These are phyloP conservation scores for Temnopleurus reevesii DNA, from an alignment of 53 echinoderm and acorn worm genomes.

Conservation along the genomic window DNA sequence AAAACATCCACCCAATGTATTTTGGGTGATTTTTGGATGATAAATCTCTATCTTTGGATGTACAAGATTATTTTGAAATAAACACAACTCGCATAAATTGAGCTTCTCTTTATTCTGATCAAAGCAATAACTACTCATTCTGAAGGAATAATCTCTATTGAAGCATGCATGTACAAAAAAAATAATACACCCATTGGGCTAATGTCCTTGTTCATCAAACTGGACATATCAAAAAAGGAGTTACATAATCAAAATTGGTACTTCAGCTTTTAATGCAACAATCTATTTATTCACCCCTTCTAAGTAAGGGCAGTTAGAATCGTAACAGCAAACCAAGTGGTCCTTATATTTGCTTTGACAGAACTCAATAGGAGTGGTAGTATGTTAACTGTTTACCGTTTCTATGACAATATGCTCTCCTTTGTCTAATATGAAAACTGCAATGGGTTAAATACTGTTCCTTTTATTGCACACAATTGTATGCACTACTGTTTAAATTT, in stretches of 20 bases:
- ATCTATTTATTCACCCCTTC: slow-evolving; percentile 18
- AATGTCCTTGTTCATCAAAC: background rate
- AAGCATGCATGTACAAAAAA: background rate
- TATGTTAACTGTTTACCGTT: slow-evolving; percentile 5
- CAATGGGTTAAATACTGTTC: too few relatives aligned
- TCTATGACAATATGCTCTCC: background rate
- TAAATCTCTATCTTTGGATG: too few relatives aligned
- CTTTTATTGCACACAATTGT: too few relatives aligned
- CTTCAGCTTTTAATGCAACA: slow-evolving; percentile 15
- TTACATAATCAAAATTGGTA: slow-evolving; percentile 29
- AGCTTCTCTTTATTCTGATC: background rate
- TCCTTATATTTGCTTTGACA: background rate
- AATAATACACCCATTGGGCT: background rate
- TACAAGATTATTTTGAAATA: background rate
- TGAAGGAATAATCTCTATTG: background rate
- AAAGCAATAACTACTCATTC: background rate
- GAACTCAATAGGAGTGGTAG: background rate
- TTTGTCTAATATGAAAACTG: background rate
- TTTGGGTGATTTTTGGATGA: too few relatives aligned
- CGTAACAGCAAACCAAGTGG: slow-evolving; percentile 6
- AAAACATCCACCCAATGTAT: too few relatives aligned
- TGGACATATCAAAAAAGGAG: background rate
- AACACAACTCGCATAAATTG: background rate
- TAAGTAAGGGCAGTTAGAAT: background rate
- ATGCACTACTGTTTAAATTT: too few relatives aligned